Evolutionary conservation across 2,888 invertebrate species (phyloP).

Genomic region (Hyalella azteca): DNA sequence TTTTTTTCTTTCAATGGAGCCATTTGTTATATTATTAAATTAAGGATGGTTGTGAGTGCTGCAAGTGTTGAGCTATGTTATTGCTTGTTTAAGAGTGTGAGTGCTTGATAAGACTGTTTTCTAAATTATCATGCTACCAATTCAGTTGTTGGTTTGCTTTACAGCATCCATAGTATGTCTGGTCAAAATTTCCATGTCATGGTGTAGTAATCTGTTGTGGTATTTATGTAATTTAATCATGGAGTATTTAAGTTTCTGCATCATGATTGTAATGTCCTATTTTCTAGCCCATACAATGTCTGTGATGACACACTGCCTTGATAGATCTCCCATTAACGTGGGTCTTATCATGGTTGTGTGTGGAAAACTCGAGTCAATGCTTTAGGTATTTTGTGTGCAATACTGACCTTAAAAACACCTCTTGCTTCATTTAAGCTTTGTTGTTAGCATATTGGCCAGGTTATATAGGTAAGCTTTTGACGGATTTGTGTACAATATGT

Average conservation of each 20-base stretch:
- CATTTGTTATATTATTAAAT: background rate
- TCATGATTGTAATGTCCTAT: constrained; percentile 15
- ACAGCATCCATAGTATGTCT: background rate
- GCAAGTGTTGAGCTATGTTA: background rate
- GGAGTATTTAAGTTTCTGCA: constrained; percentile 7
- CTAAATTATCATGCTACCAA: no score
- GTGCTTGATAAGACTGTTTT: background rate
- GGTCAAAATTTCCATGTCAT: no score
- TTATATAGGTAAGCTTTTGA: background rate
- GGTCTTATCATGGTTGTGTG: background rate
- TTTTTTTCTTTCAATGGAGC: background rate
- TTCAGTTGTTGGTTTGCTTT: background rate
- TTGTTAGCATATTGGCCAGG: constrained; percentile 5
- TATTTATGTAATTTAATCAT: no score
- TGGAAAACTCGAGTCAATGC: background rate
- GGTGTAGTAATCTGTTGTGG: no score
- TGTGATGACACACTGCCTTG: constrained; percentile 24
- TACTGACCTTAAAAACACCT: constrained; percentile 9
- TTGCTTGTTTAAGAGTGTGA: background rate
- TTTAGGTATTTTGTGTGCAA: constrained; percentile 9
- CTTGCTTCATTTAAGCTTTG: background rate
- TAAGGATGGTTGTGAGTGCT: background rate
- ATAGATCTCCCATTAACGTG: background rate
- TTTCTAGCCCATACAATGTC: constrained; percentile 28
- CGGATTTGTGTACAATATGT: constrained; percentile 10